Evolutionary conservation across 2,113 vertebrate species (phyloP).

Genomic region (Takifugu flavidus): DNA sequence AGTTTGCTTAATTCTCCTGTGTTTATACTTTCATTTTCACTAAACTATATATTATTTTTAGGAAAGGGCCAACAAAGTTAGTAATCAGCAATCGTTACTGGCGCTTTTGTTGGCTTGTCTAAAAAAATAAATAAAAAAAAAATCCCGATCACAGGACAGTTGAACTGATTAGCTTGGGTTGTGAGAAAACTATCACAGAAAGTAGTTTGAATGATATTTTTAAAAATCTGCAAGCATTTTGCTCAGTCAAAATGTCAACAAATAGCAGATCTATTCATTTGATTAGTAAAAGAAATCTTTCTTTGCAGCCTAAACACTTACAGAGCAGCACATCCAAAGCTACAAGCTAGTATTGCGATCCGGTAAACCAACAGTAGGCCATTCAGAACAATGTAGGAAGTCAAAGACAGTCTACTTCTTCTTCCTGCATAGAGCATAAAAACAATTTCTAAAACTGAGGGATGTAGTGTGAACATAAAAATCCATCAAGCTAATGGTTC

Average conservation of each 20-base stretch:
- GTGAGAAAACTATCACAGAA: no score
- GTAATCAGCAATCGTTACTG: no score
- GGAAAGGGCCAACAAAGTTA: no score
- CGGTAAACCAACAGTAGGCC: background rate
- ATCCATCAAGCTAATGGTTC: background rate
- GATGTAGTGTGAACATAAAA: background rate
- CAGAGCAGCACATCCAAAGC: background rate
- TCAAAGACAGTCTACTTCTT: conserved; percentile 15
- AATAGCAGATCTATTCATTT: background rate
- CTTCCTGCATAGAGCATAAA: background rate
- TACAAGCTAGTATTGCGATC: background rate
- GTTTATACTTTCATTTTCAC: no score
- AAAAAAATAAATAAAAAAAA: no score
- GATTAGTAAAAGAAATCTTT: background rate
- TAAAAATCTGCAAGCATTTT: background rate
- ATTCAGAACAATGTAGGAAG: conserved; percentile 14
- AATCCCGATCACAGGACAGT: no score
- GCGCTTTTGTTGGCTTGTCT: no score
- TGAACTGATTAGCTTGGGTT: no score
- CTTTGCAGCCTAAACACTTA: background rate
- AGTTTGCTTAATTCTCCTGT: no score
- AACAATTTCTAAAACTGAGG: background rate
- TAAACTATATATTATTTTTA: no score
- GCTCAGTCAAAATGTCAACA: background rate
- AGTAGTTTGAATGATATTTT: background rate